Base-by-base conservation (phyloP, 2,113 vertebrate genomes). In the Nipponia nippon region DNA sequence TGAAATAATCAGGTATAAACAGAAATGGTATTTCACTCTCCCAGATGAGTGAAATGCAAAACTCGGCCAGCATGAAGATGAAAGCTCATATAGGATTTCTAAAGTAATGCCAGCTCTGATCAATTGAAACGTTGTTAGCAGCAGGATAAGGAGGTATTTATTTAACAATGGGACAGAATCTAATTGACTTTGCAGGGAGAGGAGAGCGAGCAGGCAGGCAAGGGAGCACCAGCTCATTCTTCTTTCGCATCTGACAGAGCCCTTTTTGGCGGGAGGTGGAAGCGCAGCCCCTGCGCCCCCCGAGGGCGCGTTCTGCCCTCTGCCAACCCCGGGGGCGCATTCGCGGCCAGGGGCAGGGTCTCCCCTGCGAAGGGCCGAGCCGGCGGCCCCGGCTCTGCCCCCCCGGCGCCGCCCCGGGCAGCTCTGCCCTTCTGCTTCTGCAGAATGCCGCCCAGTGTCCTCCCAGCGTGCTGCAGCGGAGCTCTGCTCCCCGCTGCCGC, bases 141-240 rank as follows among this genome's bases (percentile, higher is more conserved):
- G 87, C 87, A 83, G 63, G 84, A 83, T 92, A 82, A 84, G 69
- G 78, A 90, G 65, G 69, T 82, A 83, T 82, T 93, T 95, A 89
- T 93, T 89, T 91, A 96, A 89, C 73, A 85, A 82, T 11, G 16
- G 56, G 72, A 87, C 46, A 85, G 76, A 91, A 96, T 87, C 65
- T 86, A 88, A 90, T 83, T 90, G 89, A 87, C 77, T 81, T 81
- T 83, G 55, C 49, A 50, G 36, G n/a, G 58, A 71, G 26, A 88
- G 76, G 30, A 94, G 63, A 69, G 58, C 0, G 6, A 75, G 72
- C 79, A 58, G 29, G 46, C 55, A 85, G 65, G 73, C 26, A 8
- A 67, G 72, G 0, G 0, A 87, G 77, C 42, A 55, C 55, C 67
- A 52, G 4, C 13, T 50, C 42, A 15, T 50, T 79, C 34, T 13